A percentile compares a stretch with the other conserved stretches of the same genome.
Evolutionary conservation across 2,888 invertebrate species (phyloP).

Genomic region (Cistogaster globosa): DNA sequence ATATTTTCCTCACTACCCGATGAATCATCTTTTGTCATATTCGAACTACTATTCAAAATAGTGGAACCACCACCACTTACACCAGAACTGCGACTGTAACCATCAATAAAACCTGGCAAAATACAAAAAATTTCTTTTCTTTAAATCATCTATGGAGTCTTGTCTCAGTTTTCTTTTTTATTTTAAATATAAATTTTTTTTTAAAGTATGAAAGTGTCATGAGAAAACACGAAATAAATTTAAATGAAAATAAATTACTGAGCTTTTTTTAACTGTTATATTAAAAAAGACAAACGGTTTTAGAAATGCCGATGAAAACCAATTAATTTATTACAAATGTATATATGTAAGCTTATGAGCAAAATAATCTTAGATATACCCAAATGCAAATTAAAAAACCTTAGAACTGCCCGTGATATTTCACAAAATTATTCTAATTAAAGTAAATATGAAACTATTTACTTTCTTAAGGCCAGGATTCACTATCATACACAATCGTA

Average conservation of each 20-base stretch:
- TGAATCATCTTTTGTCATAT: constrained; percentile 79
- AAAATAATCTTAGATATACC: too few species aligned
- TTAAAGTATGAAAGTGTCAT: neutral
- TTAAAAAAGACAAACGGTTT: neutral
- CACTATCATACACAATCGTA: too few species aligned
- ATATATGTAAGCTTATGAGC: neutral
- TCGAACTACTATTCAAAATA: constrained; percentile 75
- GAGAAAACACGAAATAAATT: neutral
- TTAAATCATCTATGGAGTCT: constrained; percentile 74
- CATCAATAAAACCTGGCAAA: constrained; percentile 79
- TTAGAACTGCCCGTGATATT: too few species aligned
- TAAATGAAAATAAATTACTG: neutral
- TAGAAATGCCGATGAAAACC: neutral
- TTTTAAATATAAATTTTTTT: constrained; percentile 5
- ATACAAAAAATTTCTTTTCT: constrained; percentile 79
- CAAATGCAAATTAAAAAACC: too few species aligned
- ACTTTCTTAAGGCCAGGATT: too few species aligned
- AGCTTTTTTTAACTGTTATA: too few species aligned
- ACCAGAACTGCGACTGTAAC: constrained; percentile 76
- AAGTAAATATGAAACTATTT: too few species aligned
- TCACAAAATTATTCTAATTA: too few species aligned
- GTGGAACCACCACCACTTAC: constrained; percentile 71
- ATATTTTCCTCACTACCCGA: constrained; percentile 80
- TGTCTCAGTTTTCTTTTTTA: neutral
- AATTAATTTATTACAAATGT: neutral